These are phyloP conservation scores for Plemyria rubiginata DNA, from an alignment of 2,888 invertebrate genomes.

Conservation along the genomic window DNA sequence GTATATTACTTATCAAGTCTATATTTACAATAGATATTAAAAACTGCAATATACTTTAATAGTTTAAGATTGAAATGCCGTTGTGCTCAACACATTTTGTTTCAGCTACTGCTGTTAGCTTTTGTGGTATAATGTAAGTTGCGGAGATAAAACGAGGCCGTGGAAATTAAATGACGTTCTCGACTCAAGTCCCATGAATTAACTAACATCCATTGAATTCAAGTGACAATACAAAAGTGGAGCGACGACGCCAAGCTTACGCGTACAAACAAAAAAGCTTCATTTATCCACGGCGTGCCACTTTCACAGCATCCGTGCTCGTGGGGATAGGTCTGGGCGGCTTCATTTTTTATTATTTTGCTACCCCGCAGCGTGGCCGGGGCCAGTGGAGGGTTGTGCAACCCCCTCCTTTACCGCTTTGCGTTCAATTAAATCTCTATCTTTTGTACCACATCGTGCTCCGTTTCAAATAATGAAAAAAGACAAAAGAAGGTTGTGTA, in stretches of 20 bases:
- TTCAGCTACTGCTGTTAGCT: conserved; percentile 8
- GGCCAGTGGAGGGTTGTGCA: conserved; percentile 60
- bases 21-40: too few relatives aligned
- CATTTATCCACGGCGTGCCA: conserved; percentile 83
- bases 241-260: conserved; percentile 75
- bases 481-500: conserved; percentile 63
- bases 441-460: conserved; percentile 75
- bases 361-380: conserved; percentile 55
- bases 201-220: conserved; percentile 79
- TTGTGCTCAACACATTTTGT: background rate
- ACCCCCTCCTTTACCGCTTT: conserved; percentile 64
- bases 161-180: conserved; percentile 69
- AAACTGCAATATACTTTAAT: too few relatives aligned
- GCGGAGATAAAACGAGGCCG: conserved; percentile 49
- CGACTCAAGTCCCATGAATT: conserved; percentile 62
- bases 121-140: conserved; percentile 27
- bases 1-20: too few relatives aligned
- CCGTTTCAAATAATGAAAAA: conserved; percentile 79
- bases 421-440: conserved; percentile 83
- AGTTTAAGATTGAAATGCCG: too few relatives aligned
- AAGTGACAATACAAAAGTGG: conserved; percentile 79
- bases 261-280: conserved; percentile 82
- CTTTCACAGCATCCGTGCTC: conserved; percentile 83
- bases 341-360: conserved; percentile 78
- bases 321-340: conserved; percentile 72